Evolutionary conservation across 2,113 vertebrate genomes (phyloP).

Genomic region (Hucho hucho): DNA sequence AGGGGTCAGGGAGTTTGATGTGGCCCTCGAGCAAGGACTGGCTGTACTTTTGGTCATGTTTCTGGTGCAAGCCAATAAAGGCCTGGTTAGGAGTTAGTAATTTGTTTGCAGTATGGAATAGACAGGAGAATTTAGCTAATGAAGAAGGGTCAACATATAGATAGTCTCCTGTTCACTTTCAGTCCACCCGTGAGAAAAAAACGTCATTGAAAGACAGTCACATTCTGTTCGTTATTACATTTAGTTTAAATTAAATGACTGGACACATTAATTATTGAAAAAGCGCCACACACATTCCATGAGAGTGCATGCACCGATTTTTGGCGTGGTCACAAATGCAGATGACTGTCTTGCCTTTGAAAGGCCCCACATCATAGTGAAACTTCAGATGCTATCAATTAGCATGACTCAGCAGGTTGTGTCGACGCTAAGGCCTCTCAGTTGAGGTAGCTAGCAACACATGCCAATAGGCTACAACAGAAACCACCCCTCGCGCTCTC

Average conservation of each 20-base stretch:
- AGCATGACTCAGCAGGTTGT: conserved; percentile 50
- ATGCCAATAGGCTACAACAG: conserved; percentile 12
- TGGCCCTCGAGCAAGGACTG: conserved; percentile 53
- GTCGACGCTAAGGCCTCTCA: neutral
- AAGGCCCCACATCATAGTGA: conserved; percentile 34
- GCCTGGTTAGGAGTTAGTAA: neutral
- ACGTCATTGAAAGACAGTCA: no score
- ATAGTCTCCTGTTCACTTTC: no score
- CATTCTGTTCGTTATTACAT: no score
- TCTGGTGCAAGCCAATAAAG: neutral
- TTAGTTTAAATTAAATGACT: no score
- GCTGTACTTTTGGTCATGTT: conserved; percentile 53
- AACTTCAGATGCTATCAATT: conserved; percentile 26
- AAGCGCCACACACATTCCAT: no score
- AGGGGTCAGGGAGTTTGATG: conserved; percentile 40
- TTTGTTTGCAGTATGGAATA: neutral
- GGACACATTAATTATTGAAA: no score
- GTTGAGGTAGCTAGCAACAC: neutral
- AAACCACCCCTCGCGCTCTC: conserved; percentile 23
- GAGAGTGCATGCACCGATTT: no score
- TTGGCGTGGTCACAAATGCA: no score
- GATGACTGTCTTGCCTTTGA: no score
- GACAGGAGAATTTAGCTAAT: neutral
- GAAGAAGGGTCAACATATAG: no score
- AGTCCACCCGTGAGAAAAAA: no score